Percentiles rank a stretch among this genome's conserved stretches.
These are phyloP conservation scores for Scaptomyza hsui DNA, from an alignment of 1,140 invertebrate genomes.

Conservation along the genomic window DNA sequence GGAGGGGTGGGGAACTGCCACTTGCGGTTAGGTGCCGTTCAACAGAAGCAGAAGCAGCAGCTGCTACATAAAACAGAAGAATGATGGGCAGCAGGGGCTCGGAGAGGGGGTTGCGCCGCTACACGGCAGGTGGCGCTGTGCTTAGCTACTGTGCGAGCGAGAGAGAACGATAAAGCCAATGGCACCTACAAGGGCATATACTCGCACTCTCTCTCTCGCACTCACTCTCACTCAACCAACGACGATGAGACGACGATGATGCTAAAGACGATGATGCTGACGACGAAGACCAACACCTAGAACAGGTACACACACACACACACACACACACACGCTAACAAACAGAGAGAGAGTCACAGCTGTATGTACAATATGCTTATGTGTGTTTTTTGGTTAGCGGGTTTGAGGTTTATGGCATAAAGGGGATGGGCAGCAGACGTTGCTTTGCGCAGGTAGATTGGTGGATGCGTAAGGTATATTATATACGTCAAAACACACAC, in stretches of 20 bases:
- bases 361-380: too few species aligned
- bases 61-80: constrained; percentile 41
- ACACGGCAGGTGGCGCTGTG: constrained; percentile 48
- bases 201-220: constrained; percentile 18
- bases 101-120: constrained; percentile 1
- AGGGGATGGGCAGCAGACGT: constrained; percentile 25
- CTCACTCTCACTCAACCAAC: constrained; percentile 37
- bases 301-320: constrained; percentile 67
- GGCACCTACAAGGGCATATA: constrained; percentile 57
- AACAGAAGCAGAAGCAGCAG: constrained; percentile 7
- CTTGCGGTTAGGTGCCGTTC: constrained; percentile 60
- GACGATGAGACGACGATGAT: constrained; percentile 21
- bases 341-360: constrained; percentile 31
- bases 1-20: constrained; percentile 52
- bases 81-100: constrained; percentile 29
- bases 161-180: constrained; percentile 38
- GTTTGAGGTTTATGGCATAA: constrained; percentile 14
- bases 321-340: constrained; percentile 3
- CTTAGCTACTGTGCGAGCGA: constrained; percentile 34
- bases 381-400: constrained; percentile 33
- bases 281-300: constrained; percentile 72
- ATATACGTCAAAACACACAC: constrained; percentile 62
- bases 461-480: constrained; percentile 83
- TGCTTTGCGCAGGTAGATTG: constrained; percentile 83
- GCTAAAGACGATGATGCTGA: constrained; percentile 56